These are phyloP conservation scores for Megatriorchis doriae DNA, from an alignment of 2,113 vertebrate species.

Conservation along the genomic window DNA sequence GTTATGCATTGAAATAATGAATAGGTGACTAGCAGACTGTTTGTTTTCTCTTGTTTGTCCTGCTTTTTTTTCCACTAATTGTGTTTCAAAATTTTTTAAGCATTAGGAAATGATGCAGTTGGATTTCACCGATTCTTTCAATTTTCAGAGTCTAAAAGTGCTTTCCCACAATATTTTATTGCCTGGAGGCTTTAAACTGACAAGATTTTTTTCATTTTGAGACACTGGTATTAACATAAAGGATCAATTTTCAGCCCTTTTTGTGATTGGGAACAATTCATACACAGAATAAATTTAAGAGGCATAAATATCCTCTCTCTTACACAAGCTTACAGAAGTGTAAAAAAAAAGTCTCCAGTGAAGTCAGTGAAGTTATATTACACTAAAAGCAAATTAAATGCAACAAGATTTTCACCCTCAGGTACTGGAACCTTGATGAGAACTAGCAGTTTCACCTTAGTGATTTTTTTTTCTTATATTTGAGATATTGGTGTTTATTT, in stretches of 20 bases:
- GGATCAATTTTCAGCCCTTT: neutral
- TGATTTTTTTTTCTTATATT: neutral
- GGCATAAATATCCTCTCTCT: neutral
- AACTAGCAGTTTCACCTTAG: neutral
- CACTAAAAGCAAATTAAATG: neutral
- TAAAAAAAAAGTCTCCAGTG: neutral
- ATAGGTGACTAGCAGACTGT: neutral
- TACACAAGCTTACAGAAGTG: neutral
- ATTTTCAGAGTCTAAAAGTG: neutral
- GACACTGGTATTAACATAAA: neutral
- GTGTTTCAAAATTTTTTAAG: neutral
- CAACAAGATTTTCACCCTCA: neutral
- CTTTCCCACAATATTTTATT: neutral
- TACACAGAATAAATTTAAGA: neutral
- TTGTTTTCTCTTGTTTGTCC: neutral
- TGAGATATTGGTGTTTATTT: neutral
- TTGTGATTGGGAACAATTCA: neutral
- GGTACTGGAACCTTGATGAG: neutral
- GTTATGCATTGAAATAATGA: neutral
- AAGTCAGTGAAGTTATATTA: neutral
- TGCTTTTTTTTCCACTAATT: neutral
- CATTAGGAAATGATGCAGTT: neutral
- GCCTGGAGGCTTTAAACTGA: neutral
- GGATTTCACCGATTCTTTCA: neutral
- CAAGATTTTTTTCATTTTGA: neutral